Evolutionary conservation across 2,888 invertebrate species (phyloP).

Genomic region (Chymomyza fuscimana): DNA sequence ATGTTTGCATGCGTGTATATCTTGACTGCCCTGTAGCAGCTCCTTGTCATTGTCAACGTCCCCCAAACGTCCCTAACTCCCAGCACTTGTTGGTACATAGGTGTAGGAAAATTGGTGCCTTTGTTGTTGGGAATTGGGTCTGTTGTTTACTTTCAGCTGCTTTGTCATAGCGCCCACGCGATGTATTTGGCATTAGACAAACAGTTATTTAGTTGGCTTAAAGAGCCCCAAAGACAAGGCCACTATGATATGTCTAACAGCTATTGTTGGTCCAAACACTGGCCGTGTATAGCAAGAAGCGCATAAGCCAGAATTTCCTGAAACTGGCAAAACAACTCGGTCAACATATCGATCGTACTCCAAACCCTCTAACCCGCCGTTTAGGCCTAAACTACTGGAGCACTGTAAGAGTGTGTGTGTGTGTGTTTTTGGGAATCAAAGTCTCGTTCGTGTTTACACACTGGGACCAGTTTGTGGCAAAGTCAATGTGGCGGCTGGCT

Average conservation of each 20-base stretch:
- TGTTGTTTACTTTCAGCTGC: constrained; percentile 61
- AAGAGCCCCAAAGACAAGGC: constrained; percentile 49
- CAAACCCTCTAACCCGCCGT: constrained; percentile 3
- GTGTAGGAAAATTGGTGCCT: constrained; percentile 9
- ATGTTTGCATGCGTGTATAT: constrained; percentile 48
- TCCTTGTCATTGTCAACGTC: neutral
- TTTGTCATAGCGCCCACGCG: constrained; percentile 43
- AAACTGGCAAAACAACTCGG: constrained; percentile 55
- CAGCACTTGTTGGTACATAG: constrained; percentile 1
- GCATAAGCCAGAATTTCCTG: constrained; percentile 42
- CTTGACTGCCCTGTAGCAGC: neutral
- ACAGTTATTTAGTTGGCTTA: constrained; percentile 2
- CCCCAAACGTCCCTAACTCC: constrained; percentile 16
- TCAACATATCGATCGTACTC: neutral
- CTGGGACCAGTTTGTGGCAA: constrained; percentile 54
- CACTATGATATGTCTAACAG: constrained; percentile 34
- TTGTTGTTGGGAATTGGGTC: constrained; percentile 68
- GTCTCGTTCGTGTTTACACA: constrained; percentile 1
- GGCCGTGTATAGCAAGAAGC: constrained; percentile 1
- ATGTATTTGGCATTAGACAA: constrained; percentile 25
- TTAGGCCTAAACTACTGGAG: neutral
- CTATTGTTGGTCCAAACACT: constrained; percentile 6
- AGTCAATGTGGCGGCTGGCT: constrained; percentile 6
- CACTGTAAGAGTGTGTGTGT: constrained; percentile 6
- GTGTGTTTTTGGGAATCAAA: neutral